Conservation (phyloP, 53 echinoderm and acorn worm species). For the Mesocentrotus franciscanus region DNA sequence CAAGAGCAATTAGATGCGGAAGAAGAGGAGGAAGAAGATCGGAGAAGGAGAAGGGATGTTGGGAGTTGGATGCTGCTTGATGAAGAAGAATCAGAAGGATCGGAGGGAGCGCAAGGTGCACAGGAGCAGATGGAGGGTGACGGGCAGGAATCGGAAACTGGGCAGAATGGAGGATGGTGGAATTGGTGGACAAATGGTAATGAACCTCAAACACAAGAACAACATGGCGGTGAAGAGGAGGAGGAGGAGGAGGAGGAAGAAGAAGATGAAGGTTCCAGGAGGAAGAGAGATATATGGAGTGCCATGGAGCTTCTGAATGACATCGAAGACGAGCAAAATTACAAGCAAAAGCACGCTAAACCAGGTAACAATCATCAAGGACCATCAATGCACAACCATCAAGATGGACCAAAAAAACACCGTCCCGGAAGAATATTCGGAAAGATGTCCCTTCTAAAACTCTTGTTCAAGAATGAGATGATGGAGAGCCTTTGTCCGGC, state of each 20-base stretch:
- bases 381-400: background rate
- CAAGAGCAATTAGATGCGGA: background rate
- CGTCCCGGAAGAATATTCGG: background rate
- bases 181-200: background rate
- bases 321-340: background rate
- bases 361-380: background rate
- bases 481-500: background rate
- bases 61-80: background rate
- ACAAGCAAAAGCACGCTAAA: background rate
- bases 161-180: background rate
- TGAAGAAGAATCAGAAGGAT: background rate
- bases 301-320: background rate
- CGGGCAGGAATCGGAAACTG: background rate
- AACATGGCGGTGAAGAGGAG: background rate
- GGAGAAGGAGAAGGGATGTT: background rate
- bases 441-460: conserved; percentile 6
- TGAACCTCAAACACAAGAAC: conserved; percentile 18
- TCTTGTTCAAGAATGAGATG: background rate
- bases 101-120: background rate
- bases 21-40: conserved; percentile 6
- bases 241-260: conserved; percentile 23
- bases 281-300: conserved; percentile 33
- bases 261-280: background rate
- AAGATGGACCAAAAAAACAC: background rate
- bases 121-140: conserved; percentile 37